These are phyloP conservation scores for Notarius quadriscutis DNA, from an alignment of 2,113 vertebrate genomes.

Conservation along the genomic window DNA sequence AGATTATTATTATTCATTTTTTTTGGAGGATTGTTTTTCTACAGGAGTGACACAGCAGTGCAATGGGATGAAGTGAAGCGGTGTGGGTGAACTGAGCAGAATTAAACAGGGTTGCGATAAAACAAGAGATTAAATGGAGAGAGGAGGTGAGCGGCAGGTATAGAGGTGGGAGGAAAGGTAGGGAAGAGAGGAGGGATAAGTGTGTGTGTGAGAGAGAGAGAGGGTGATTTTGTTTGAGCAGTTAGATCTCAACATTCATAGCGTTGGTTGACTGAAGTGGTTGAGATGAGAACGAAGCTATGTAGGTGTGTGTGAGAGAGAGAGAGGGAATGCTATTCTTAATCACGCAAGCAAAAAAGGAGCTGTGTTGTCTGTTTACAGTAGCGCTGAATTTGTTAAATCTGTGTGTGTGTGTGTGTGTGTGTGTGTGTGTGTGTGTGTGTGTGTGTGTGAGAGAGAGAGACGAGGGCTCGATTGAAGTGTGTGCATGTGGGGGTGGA, in stretches of 20 bases:
- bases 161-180: conserved; percentile 34
- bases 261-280: conserved; percentile 46
- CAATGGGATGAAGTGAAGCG: conserved; percentile 25
- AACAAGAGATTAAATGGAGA: conserved; percentile 43
- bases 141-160: conserved; percentile 43
- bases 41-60: not conserved
- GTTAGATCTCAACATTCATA: conserved; percentile 45
- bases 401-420: not conserved
- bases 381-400: conserved; percentile 47
- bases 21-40: not conserved
- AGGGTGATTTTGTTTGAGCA: conserved; percentile 54
- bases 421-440: too few species aligned
- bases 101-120: conserved; percentile 34
- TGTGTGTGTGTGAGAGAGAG: conserved; percentile 56
- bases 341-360: conserved; percentile 15
- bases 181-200: conserved; percentile 39
- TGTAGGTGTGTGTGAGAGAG: conserved; percentile 34
- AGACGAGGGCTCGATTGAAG: conserved; percentile 33
- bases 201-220: conserved; percentile 23
- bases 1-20: not conserved
- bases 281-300: conserved; percentile 46
- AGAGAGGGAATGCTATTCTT: conserved; percentile 9
- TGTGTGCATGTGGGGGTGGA: conserved; percentile 63
- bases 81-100: conserved; percentile 12
- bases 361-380: conserved; percentile 22